Evolutionary conservation across 2,888 invertebrate species (phyloP).

Genomic region (Ditylenchus weischeri): DNA sequence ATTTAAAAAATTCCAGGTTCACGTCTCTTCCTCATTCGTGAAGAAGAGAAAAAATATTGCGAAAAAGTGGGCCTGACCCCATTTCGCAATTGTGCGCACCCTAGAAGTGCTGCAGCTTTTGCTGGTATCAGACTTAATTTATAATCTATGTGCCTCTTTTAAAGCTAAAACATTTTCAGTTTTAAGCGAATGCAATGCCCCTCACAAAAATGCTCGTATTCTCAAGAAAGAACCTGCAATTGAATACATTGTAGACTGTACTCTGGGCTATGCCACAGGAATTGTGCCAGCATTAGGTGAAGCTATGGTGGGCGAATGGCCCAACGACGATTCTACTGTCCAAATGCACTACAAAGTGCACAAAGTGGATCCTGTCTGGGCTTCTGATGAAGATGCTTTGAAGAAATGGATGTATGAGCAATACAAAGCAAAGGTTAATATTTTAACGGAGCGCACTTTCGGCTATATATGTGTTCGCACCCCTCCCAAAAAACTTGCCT

Average conservation of each 20-base stretch:
- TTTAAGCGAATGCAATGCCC: background rate
- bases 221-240: conserved; percentile 36
- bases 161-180: background rate
- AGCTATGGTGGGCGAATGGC: conserved; percentile 53
- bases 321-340: conserved; percentile 38
- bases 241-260: conserved; percentile 54
- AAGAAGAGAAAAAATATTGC: conserved; percentile 63
- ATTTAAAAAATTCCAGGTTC: conserved; percentile 37
- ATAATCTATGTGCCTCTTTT: background rate
- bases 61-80: conserved; percentile 79
- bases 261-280: conserved; percentile 52
- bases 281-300: conserved; percentile 43
- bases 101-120: conserved; percentile 76
- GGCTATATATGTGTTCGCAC: too few species aligned
- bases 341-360: conserved; percentile 49
- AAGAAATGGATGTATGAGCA: conserved; percentile 82
- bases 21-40: conserved; percentile 48
- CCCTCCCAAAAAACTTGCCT: too few species aligned
- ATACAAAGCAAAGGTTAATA: conserved; percentile 77
- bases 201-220: background rate
- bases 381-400: conserved; percentile 70
- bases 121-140: background rate
- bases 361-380: conserved; percentile 41
- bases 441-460: too few species aligned
- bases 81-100: conserved; percentile 80